phyloP scores from a whole-genome alignment of 2,888 invertebrate species.

The Plagodis pulveraria region DNA sequence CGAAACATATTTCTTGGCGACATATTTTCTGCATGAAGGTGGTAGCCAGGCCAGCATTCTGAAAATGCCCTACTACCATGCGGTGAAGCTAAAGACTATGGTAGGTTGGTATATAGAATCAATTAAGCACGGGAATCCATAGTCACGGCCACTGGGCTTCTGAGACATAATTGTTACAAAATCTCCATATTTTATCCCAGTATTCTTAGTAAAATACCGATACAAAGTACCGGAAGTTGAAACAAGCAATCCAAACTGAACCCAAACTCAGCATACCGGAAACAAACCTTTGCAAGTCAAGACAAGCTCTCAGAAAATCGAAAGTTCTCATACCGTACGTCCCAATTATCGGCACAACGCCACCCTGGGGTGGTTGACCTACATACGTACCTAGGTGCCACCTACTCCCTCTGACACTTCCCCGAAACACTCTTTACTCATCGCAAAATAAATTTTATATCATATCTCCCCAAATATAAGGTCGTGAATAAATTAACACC shows the following conservation, averaged over 20 bases:
- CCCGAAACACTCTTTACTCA: slow-evolving; percentile 27
- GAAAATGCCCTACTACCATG: too few species aligned
- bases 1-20: too few species aligned
- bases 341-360: slow-evolving; percentile 54
- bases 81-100: too few species aligned
- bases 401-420: slow-evolving; percentile 29
- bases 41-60: too few species aligned
- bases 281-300: slow-evolving; percentile 8
- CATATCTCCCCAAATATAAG: slow-evolving; percentile 45
- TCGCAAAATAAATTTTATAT: slow-evolving; percentile 39
- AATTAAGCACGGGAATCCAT: too few species aligned
- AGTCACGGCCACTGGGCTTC: too few species aligned
- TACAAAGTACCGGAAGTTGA: background rate
- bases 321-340: slow-evolving; percentile 38
- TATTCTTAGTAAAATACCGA: background rate
- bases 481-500: slow-evolving; percentile 34
- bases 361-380: slow-evolving; percentile 60
- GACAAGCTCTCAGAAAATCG: slow-evolving; percentile 22
- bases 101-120: too few species aligned
- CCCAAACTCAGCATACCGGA: slow-evolving; percentile 4
- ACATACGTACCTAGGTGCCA: slow-evolving; percentile 49
- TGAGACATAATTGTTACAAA: too few species aligned
- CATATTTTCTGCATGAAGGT: too few species aligned
- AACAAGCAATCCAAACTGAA: slow-evolving; percentile 6
- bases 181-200: too few species aligned